Base-by-base conservation (phyloP, 2,113 vertebrate species). In the Haemorhous mexicanus region DNA sequence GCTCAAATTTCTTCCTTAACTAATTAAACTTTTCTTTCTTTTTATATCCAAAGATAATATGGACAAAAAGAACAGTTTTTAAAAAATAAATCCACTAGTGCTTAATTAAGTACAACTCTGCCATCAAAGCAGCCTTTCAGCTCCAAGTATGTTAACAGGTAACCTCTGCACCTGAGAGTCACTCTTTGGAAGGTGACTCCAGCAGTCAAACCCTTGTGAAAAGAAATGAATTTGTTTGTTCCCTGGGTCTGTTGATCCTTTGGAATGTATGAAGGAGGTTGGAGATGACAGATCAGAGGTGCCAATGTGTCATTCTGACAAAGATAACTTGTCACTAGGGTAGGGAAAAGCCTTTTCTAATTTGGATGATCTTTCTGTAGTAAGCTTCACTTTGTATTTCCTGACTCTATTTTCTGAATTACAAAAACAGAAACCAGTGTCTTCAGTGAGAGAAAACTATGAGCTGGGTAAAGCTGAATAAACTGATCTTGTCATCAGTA, bases 1-100 rank as follows among this genome's bases (percentile, higher is more conserved):
- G 98, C 98, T 99, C 98, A 61, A 96, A 97, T 99, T 98, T 97
- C 99, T 98, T 97, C 97, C 97, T 97, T 98, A 98, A 97, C 98
- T 98, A 98, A 98, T 98, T 98, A 98, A 98, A 98, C 96, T 98
- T 95, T 96, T 97, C 98, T 96, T 97, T 97, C 97, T 98, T 98
- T 98, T 98, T 98, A 97, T 98, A 98, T 97, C 92, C 76, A 89
- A 95, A 96, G 92, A 92, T 85, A 96, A 94, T 86, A 89, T 93
- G 80, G 90, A 72, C 73, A 92, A 95, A 85, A 94, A 91, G 55
- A 92, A 78, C 41, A 43, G 16, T 78, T 56, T 84, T 37, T 61
- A 7, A 13, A 87, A 16, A 87, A 96, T 89, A 96, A 95, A 93
- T 88, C 61, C 47, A 84, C 59, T 85, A n/a, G 43, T 83, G 59